These are phyloP conservation scores for Hyphantria cunea DNA, from an alignment of 1,140 invertebrate species.

Conservation along the genomic window DNA sequence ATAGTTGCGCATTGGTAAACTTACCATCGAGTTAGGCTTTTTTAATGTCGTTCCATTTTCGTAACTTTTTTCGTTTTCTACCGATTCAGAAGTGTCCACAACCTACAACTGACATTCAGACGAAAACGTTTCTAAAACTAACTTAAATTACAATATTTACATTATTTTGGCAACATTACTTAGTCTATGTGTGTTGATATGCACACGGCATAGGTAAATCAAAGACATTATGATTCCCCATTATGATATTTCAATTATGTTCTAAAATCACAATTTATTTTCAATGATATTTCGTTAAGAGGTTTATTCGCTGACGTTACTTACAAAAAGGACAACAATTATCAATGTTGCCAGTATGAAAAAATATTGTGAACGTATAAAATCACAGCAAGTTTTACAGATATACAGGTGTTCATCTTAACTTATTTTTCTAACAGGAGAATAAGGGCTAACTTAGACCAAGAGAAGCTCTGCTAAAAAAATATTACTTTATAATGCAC, in stretches of 20 bases:
- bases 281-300: constrained; percentile 47
- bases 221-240: constrained; percentile 52
- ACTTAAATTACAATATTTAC: constrained; percentile 62
- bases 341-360: not conserved
- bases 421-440: not conserved
- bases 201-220: constrained; percentile 64
- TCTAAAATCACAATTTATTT: constrained; percentile 66
- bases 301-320: constrained; percentile 15
- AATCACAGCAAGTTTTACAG: constrained; percentile 13
- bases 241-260: constrained; percentile 67
- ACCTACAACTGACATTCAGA: constrained; percentile 53
- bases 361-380: constrained; percentile 13
- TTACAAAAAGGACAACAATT: not conserved
- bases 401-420: not conserved
- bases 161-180: constrained; percentile 72
- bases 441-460: too few species aligned
- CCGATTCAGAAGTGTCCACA: constrained; percentile 46
- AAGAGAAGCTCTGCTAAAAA: too few species aligned
- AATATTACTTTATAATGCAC: too few species aligned
- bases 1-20: constrained; percentile 24
- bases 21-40: constrained; percentile 18
- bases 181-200: constrained; percentile 77
- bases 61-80: not conserved
- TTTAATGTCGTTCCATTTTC: constrained; percentile 2
- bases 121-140: constrained; percentile 43